Base-by-base conservation (phyloP, 2,888 invertebrate genomes). In the Caenorhabditis macrosperma region DNA sequence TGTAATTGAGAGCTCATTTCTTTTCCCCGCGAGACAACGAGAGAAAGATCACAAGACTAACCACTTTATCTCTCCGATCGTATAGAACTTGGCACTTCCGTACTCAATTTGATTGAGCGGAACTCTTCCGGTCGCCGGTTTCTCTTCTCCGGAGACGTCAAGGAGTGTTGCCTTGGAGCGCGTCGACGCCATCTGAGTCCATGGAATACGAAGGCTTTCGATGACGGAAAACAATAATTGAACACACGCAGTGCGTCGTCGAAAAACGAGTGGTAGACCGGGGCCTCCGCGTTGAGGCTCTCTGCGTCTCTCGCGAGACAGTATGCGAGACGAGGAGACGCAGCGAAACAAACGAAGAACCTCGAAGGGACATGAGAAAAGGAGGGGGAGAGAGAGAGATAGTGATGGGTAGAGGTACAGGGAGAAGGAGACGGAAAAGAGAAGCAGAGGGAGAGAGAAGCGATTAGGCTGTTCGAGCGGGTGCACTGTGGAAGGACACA, bases 261-360 rank as follows among this genome's bases (percentile, higher is more conserved):
- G 61, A 41, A 61, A 48, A 48, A 26, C 26, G 61, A 48, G 48
- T 41, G 46, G 48, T 41, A 30, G 30, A 24, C 46, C 24, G 24
- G 26, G 33, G 15, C 59, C 38, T 22, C 22, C 10, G 15, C 17
- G 17, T n/a, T 28, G 64, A 41, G 41, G 64, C 66, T 55, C 66
- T 55, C 66, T 55, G 54, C 66, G 66, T 67, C 66, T 55, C 55
- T 20, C 6, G 22, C 24, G 26, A 48, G 28, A 52, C 24, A 66
- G 54, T 54, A 30, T 41, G 17, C 5, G 54, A 24, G 28, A 20
- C 2, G 12, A 15, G 28, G 59, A 59, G 68, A 68, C 59, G 22
- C 50, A 59, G 68, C 30, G 26, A 30, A 22, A 17, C 24, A 24
- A 30, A 17, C 22, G 17, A 41, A 24, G 57, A 46, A 35, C 30